Conservation (phyloP, 2,113 vertebrate species). For the Dromas ardeola region DNA sequence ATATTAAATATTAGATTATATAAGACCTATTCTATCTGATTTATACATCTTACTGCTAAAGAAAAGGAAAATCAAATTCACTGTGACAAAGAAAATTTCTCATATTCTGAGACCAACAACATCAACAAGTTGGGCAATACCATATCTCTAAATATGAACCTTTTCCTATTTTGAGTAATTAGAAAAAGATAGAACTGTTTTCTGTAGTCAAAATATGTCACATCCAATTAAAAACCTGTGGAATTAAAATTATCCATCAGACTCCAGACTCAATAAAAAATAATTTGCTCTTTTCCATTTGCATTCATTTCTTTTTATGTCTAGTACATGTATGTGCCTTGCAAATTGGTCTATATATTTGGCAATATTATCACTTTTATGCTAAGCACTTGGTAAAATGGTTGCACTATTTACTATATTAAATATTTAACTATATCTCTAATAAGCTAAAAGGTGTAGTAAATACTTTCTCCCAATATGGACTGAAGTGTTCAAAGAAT, state of each 20-base stretch:
- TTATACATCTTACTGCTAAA: not conserved
- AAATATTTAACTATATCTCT: not conserved
- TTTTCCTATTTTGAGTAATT: not conserved
- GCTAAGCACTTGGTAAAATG: not conserved
- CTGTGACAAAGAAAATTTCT: not conserved
- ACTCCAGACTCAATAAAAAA: not conserved
- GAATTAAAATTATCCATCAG: not conserved
- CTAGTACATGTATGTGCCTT: not conserved
- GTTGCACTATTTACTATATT: not conserved
- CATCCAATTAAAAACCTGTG: not conserved
- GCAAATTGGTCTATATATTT: not conserved
- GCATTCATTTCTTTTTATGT: not conserved
- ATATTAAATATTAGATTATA: not conserved
- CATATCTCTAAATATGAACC: not conserved
- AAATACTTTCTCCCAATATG: not conserved
- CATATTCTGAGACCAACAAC: not conserved
- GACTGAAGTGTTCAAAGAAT: not conserved
- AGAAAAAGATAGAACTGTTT: not conserved
- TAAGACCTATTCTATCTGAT: not conserved
- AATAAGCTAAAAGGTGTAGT: not conserved
- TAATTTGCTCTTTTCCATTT: not conserved
- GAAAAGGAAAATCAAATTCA: not conserved
- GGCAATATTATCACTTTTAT: not conserved
- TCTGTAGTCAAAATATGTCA: not conserved
- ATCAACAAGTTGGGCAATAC: not conserved